A percentile compares a stretch with the other conserved stretches of the same genome.
These are phyloP conservation scores for Polypedilum pembai DNA, from an alignment of 1,140 invertebrate genomes.

Conservation along the genomic window DNA sequence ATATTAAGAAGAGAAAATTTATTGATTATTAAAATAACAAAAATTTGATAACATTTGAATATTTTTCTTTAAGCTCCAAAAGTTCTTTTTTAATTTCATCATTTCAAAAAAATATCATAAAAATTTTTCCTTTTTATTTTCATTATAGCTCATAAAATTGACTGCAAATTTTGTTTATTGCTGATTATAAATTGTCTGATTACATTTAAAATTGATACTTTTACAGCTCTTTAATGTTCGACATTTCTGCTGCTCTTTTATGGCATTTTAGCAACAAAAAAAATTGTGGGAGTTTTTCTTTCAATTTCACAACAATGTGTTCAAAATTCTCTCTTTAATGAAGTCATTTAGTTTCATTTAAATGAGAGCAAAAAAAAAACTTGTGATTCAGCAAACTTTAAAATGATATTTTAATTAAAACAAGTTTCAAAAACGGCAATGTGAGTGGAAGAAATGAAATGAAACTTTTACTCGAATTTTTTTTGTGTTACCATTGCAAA, in stretches of 20 bases:
- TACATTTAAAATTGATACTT: not conserved
- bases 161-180: not conserved
- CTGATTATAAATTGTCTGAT: slow-evolving; percentile 9
- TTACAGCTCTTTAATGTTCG: not conserved
- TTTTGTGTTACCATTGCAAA: slow-evolving; percentile 5
- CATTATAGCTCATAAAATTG: too few species aligned
- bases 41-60: too few species aligned
- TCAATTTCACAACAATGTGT: not conserved
- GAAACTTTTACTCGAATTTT: slow-evolving; percentile 11
- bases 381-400: too few species aligned
- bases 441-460: not conserved
- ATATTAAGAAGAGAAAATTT: too few species aligned
- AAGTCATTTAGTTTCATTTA: not conserved
- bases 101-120: too few species aligned
- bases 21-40: too few species aligned
- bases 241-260: not conserved
- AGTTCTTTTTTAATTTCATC: too few species aligned
- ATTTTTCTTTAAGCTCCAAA: too few species aligned
- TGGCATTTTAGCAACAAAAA: not conserved
- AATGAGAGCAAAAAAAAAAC: too few species aligned
- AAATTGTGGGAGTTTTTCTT: not conserved
- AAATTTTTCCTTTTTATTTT: too few species aligned
- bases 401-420: not conserved
- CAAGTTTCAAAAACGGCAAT: not conserved
- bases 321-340: not conserved